Evolutionary conservation across 2,797 vertebrate species (phyloP).

Genomic region (Poeciliopsis presidionis): DNA sequence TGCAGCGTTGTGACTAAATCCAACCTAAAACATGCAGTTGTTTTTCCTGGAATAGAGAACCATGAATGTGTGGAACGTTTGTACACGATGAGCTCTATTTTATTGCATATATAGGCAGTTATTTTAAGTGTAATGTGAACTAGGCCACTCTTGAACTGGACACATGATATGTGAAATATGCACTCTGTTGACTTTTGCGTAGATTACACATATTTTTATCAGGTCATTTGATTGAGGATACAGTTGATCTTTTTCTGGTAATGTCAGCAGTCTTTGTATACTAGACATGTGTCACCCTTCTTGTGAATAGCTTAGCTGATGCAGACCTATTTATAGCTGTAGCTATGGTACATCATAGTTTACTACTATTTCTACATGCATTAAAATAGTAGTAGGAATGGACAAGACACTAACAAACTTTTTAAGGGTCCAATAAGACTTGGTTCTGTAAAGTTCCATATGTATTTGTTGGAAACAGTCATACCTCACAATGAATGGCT

Average conservation of each 20-base stretch:
- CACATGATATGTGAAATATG: background rate
- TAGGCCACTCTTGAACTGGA: background rate
- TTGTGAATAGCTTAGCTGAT: background rate
- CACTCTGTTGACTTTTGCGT: background rate
- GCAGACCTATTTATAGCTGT: background rate
- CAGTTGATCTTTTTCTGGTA: background rate
- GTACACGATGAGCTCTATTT: slow-evolving; percentile 28
- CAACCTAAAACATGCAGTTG: slow-evolving; percentile 14
- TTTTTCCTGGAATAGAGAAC: slow-evolving; percentile 35
- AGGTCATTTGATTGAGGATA: background rate
- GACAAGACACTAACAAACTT: too few relatives aligned
- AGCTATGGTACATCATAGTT: background rate
- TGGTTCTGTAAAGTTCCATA: background rate
- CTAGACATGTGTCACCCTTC: background rate
- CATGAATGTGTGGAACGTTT: slow-evolving; percentile 22
- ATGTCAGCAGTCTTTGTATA: background rate
- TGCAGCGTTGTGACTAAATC: slow-evolving; percentile 16
- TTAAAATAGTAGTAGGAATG: background rate
- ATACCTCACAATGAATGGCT: background rate
- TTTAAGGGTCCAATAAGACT: background rate
- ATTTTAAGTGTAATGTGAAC: background rate
- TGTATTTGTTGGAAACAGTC: background rate
- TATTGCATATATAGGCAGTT: slow-evolving; percentile 6
- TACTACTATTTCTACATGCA: background rate
- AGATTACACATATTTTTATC: background rate